These are phyloP conservation scores for Tetragonula carbonaria DNA, from an alignment of 2,888 invertebrate genomes.

Conservation along the genomic window DNA sequence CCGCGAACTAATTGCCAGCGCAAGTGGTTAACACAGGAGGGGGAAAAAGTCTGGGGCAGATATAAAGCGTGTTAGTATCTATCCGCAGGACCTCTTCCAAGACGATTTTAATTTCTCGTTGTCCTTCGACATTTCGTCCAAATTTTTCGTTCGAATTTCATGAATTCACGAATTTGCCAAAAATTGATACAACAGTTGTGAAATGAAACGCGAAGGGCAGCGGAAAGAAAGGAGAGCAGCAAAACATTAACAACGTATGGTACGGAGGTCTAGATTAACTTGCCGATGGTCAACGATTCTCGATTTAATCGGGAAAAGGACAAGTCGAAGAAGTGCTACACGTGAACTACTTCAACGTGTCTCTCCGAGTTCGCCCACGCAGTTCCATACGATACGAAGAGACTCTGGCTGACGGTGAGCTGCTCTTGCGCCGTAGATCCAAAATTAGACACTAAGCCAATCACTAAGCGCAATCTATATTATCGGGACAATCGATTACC, in stretches of 20 bases:
- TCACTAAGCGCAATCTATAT: slow-evolving; percentile 44
- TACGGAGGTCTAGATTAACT: background rate
- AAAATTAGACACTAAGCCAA: slow-evolving; percentile 53
- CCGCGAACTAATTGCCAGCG: no score
- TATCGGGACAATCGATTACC: slow-evolving; percentile 50
- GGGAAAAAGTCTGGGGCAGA: no score
- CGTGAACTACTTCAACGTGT: background rate
- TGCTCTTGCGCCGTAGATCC: slow-evolving; percentile 7
- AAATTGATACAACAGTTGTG: background rate
- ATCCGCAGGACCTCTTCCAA: no score
- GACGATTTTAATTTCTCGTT: no score
- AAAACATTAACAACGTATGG: background rate
- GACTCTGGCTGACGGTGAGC: background rate
- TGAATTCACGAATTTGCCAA: no score
- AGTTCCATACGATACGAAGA: background rate
- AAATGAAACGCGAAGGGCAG: background rate
- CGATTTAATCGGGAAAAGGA: background rate
- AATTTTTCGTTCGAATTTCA: no score
- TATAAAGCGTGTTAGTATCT: no score
- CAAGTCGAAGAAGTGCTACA: background rate
- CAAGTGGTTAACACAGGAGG: no score
- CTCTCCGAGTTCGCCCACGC: slow-evolving; percentile 3
- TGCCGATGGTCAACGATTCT: background rate
- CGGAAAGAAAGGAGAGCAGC: background rate
- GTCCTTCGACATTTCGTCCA: no score